phyloP scores from a whole-genome alignment of 2,888 invertebrate genomes.

The Hypselothyrea guttata region DNA sequence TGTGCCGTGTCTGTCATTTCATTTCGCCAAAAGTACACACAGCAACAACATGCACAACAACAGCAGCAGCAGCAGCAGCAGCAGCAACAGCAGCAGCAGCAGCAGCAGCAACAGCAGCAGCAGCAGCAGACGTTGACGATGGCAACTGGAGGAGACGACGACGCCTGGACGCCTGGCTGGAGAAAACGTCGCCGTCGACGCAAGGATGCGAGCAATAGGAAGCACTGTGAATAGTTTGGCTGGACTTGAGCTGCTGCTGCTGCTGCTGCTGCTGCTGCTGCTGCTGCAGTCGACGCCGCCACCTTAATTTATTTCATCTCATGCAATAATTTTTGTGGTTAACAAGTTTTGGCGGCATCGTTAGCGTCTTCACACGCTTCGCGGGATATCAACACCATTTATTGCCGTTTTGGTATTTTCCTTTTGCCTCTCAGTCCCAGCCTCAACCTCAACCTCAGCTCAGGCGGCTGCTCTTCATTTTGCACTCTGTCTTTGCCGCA shows the following conservation, averaged over 20 bases:
- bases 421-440: slow-evolving; percentile 45
- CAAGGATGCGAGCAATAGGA: slow-evolving; percentile 78
- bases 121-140: slow-evolving; percentile 34
- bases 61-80: slow-evolving; percentile 38
- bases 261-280: slow-evolving; percentile 35
- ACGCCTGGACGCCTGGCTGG: slow-evolving; percentile 77
- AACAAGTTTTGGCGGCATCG: slow-evolving; percentile 81
- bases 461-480: slow-evolving; percentile 57
- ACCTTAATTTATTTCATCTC: slow-evolving; percentile 80
- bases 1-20: slow-evolving; percentile 74
- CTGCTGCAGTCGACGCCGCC: slow-evolving; percentile 74
- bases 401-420: slow-evolving; percentile 79
- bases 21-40: slow-evolving; percentile 76
- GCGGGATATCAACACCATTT: slow-evolving; percentile 80
- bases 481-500: slow-evolving; percentile 32
- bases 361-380: slow-evolving; percentile 80
- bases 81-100: slow-evolving; percentile 32
- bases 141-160: slow-evolving; percentile 20
- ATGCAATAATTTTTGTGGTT: slow-evolving; percentile 80
- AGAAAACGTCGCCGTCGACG: slow-evolving; percentile 47
- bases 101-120: slow-evolving; percentile 38
- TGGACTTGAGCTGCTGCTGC: slow-evolving; percentile 30
- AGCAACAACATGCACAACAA: slow-evolving; percentile 27
- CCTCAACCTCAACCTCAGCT: slow-evolving; percentile 40
- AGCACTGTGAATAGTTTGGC: slow-evolving; percentile 71